A percentile compares a stretch with the other conserved stretches of the same genome.
Evolutionary conservation across 2,888 invertebrate genomes (phyloP).

Genomic region (Mechanitis mazaeus): DNA sequence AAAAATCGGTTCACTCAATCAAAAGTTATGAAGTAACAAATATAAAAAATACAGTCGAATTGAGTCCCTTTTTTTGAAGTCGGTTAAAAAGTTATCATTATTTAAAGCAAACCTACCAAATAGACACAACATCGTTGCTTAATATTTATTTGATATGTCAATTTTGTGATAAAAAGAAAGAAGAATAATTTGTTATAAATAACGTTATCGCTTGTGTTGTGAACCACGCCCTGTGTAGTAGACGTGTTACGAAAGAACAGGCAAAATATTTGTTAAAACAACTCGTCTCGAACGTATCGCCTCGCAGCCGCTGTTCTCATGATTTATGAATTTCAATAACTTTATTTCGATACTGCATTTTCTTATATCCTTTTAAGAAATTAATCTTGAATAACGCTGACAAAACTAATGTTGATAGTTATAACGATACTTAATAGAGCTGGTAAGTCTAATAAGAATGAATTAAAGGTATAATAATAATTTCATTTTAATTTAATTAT

Average conservation of each 20-base stretch:
- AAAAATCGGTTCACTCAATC: too few species aligned
- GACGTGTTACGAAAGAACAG: constrained; percentile 42
- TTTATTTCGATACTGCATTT: constrained; percentile 14
- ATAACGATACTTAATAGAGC: too few species aligned
- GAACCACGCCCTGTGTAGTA: constrained; percentile 26
- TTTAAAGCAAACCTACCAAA: too few species aligned
- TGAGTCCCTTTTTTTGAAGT: too few species aligned
- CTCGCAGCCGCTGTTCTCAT: constrained; percentile 30
- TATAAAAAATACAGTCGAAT: too few species aligned
- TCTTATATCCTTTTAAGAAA: not conserved
- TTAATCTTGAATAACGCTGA: not conserved
- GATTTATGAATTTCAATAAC: constrained; percentile 45
- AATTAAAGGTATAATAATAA: not conserved
- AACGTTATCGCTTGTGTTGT: constrained; percentile 21
- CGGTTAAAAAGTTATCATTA: too few species aligned
- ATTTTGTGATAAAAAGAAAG: too few species aligned
- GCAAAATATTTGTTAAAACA: constrained; percentile 48
- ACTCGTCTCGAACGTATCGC: constrained; percentile 35
- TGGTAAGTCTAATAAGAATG: too few species aligned
- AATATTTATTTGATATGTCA: too few species aligned
- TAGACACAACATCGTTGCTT: too few species aligned
- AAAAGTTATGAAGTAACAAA: too few species aligned
- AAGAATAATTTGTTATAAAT: not conserved
- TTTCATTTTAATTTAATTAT: not conserved
- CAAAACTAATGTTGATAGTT: not conserved